A percentile compares a stretch with the other conserved stretches of the same genome.
Conservation (phyloP, 2,888 invertebrate genomes). For the Nomada goodeniana region DNA sequence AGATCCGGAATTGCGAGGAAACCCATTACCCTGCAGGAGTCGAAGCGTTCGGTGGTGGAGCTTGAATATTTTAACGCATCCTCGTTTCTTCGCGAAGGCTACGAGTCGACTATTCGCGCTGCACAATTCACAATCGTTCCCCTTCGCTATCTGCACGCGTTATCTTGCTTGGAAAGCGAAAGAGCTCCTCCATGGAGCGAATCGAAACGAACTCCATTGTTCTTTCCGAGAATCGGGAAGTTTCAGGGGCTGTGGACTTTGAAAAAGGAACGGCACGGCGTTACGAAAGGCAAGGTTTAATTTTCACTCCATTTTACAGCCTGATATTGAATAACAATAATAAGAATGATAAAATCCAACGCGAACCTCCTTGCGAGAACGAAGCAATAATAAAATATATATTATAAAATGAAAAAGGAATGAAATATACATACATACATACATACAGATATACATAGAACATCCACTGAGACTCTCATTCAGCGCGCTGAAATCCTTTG, state of each 20-base stretch:
- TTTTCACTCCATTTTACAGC: no score
- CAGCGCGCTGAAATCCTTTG: slow-evolving; percentile 44
- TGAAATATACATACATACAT: no score
- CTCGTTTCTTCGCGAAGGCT: slow-evolving; percentile 40
- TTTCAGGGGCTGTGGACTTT: background rate
- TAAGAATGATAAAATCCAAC: no score
- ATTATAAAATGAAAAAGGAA: no score
- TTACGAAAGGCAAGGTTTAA: no score
- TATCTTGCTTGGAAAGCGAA: slow-evolving; percentile 27
- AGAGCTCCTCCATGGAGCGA: slow-evolving; percentile 15
- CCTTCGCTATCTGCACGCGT: slow-evolving; percentile 21
- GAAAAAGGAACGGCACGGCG: background rate
- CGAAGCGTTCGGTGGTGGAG: slow-evolving; percentile 44
- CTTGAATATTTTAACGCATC: slow-evolving; percentile 64
- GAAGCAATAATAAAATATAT: no score
- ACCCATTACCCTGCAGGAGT: slow-evolving; percentile 44
- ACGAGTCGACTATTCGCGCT: slow-evolving; percentile 14
- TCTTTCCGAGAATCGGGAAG: slow-evolving; percentile 1
- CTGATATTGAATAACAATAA: no score
- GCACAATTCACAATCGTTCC: slow-evolving; percentile 24
- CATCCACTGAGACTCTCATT: no score
- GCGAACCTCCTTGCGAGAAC: no score
- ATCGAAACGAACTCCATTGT: slow-evolving; percentile 28
- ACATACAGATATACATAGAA: no score
- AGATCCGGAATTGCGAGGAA: slow-evolving; percentile 13